Conservation (phyloP, 1,140 invertebrate genomes). For the Rhagoletis zephyria region DNA sequence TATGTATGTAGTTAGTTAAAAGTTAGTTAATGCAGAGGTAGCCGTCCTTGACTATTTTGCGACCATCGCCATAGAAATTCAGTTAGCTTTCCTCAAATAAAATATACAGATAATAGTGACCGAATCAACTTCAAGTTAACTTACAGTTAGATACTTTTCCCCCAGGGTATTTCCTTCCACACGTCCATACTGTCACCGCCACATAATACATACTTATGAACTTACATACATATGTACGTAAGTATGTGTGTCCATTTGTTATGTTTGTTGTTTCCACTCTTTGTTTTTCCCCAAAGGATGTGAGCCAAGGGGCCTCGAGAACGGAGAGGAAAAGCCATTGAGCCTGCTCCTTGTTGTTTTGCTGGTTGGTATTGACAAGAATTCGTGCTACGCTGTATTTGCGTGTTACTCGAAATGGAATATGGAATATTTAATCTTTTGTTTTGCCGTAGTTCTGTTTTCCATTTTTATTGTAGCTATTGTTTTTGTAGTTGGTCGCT, state of each 20-base stretch:
- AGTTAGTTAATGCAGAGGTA: no score
- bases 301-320: background rate
- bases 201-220: background rate
- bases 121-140: no score
- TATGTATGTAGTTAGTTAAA: no score
- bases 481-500: slow-evolving; percentile 23
- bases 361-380: slow-evolving; percentile 33
- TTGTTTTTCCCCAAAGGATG: background rate
- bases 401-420: slow-evolving; percentile 53
- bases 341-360: background rate
- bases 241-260: background rate
- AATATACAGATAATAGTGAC: no score
- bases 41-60: no score
- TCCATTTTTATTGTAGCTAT: slow-evolving; percentile 5
- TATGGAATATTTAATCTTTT: slow-evolving; percentile 53
- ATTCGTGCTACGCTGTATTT: slow-evolving; percentile 36
- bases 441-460: slow-evolving; percentile 29
- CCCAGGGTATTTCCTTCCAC: no score
- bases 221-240: background rate
- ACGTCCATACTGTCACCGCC: no score
- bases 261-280: background rate
- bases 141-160: no score
- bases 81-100: no score
- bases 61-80: no score
- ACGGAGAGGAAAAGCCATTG: no score